Percentiles rank a stretch among this genome's conserved stretches.
Evolutionary conservation across 2,797 vertebrate species (phyloP).

Genomic region (Microchirus variegatus): DNA sequence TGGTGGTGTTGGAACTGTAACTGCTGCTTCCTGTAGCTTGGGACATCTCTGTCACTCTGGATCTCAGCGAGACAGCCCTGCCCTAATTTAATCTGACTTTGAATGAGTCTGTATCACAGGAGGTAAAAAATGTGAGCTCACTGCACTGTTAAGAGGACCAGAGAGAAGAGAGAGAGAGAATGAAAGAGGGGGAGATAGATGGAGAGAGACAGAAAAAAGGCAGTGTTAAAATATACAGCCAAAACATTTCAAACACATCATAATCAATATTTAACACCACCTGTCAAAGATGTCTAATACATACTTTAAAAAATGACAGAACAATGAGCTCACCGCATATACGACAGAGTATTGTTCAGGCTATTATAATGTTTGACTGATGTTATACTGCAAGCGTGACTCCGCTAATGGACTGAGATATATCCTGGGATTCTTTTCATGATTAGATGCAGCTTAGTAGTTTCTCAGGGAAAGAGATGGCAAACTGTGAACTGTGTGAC

Average conservation of each 20-base stretch:
- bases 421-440: conserved; percentile 65
- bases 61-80: conserved; percentile 83
- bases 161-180: conserved; percentile 16
- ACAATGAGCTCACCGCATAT: conserved; percentile 62
- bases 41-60: conserved; percentile 86
- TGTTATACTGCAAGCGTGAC: conserved; percentile 62
- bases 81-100: conserved; percentile 95
- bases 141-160: conserved; percentile 58
- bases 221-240: conserved; percentile 65
- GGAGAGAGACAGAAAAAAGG: conserved; percentile 38
- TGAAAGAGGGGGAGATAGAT: conserved; percentile 7
- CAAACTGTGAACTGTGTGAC: conserved; percentile 55
- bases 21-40: conserved; percentile 84
- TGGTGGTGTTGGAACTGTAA: conserved; percentile 75
- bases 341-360: conserved; percentile 37
- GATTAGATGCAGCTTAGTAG: conserved; percentile 59
- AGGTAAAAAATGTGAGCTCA: conserved; percentile 79
- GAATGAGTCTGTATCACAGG: conserved; percentile 88
- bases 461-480: conserved; percentile 51
- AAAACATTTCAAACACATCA: conserved; percentile 83
- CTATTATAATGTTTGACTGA: conserved; percentile 71
- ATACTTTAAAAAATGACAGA: conserved; percentile 70
- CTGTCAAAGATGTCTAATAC: conserved; percentile 72
- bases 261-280: conserved; percentile 89
- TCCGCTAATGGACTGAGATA: conserved; percentile 57